Evolutionary conservation across 2,113 vertebrate genomes (phyloP), one percentile per base, ranked within the genome.

Genomic region (Crotalus tigris): DNA sequence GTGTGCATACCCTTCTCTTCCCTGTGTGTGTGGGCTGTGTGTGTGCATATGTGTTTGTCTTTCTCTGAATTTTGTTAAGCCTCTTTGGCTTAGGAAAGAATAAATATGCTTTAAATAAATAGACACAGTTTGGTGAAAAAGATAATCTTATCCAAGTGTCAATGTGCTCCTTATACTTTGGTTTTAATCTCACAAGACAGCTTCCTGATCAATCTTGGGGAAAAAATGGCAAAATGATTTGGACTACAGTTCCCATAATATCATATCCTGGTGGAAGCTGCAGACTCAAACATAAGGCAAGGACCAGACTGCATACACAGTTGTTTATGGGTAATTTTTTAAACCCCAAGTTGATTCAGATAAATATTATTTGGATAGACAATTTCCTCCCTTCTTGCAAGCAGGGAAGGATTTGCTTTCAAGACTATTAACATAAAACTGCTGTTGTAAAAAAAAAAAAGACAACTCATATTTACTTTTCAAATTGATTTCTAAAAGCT

Each of bases 281-380:
- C 17, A 21, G 75, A 23, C 33, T 44, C 33, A 39, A 81, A 44
- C n/a, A 75, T 39, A 33, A 0, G 5, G 69, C 69, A 75, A 75
- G 15, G n/a, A 75, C 17, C 75, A 44, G 17, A 81, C 75, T 44
- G 75, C 33, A 44, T 21, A 21, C 39, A 33, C 29, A 91, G n/a
- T 91, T 81, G 26, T 33, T 81, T 44, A 91, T 53, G 54, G 49
- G 49, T 9, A 93, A 51, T 75, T 93, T 87, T 0, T 93, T 88
- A 23, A 89, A 49, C 29, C 92, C 87, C 64, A 90, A 13, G 12
- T 93, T 94, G 88, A 90, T 15, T 0, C 54, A 94, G 94, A 94
- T 11, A 92, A 54, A 55, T 61, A 95, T 23, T 92, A 12, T 88
- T 95, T 88, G 89, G 94, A 94, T 57, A 8, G 51, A 93, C 89